A percentile compares a stretch with the other conserved stretches of the same genome.
phyloP scores from a whole-genome alignment of 2,113 vertebrate species.

The Sceloporus undulatus region DNA sequence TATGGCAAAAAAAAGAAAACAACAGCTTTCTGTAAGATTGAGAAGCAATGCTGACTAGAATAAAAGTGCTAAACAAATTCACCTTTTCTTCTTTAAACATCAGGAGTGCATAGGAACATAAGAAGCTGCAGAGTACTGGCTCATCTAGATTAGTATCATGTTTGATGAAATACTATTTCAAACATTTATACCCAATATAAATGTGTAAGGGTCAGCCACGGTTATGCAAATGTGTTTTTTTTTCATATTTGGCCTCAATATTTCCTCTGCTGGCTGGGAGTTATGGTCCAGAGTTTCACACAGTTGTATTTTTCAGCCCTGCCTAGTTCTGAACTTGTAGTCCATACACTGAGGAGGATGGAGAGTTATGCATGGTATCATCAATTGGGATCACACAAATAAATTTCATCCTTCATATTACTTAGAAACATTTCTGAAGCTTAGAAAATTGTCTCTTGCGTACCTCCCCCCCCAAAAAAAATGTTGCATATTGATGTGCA shows the following conservation, averaged over 20 bases:
- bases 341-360: too few relatives aligned
- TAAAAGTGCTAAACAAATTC: constrained; percentile 9
- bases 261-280: background rate
- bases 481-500: too few relatives aligned
- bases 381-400: too few relatives aligned
- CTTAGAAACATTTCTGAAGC: too few relatives aligned
- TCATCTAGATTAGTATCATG: background rate
- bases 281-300: background rate
- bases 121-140: background rate
- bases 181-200: background rate
- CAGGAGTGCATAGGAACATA: background rate
- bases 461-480: too few relatives aligned
- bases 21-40: constrained; percentile 25
- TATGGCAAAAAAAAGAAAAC: constrained; percentile 60
- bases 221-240: background rate
- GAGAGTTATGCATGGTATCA: too few relatives aligned
- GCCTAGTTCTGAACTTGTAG: background rate
- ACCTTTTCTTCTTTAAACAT: background rate
- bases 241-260: background rate
- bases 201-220: too few relatives aligned
- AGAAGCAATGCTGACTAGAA: constrained; percentile 9
- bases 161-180: constrained; percentile 21
- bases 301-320: background rate
- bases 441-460: too few relatives aligned
- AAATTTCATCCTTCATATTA: too few relatives aligned